Evolutionary conservation across 53 echinoderm and acorn worm genomes (phyloP), one percentile per base, ranked within the genome.

Genomic region (Astropecten irregularis): DNA sequence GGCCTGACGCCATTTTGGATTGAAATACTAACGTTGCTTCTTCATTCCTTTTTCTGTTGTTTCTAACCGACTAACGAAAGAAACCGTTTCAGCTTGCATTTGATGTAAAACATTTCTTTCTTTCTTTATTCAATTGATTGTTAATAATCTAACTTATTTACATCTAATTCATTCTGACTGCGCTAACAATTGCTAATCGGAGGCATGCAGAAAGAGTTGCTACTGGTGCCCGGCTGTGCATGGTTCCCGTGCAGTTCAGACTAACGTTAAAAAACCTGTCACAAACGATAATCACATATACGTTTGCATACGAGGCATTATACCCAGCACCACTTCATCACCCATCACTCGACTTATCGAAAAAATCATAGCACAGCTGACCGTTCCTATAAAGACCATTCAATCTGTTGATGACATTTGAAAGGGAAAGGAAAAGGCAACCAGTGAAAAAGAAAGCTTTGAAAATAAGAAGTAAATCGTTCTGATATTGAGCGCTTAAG

Each of bases 91-190:
- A n/a, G n/a, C n/a, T n/a, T n/a, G n/a, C n/a, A n/a, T n/a, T n/a
- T n/a, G n/a, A n/a, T n/a, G n/a, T n/a, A n/a, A n/a, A n/a, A n/a
- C 52, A 23, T 36, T 57, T 23, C 0, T 57, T 56, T 7, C 29
- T 69, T 49, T 22, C 9, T 36, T 37, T 73, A 20, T 10, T 54
- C 52, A 18, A 34, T 23, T 56, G 33, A n/a, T n/a, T 26, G 40
- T 58, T 74, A 74, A 74, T 51, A 74, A 36, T 37, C 11, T 64
- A 64, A 64, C 64, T n/a, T n/a, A n/a, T n/a, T n/a, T n/a, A n/a
- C n/a, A n/a, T n/a, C n/a, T n/a, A n/a, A n/a, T n/a, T n/a, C n/a
- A n/a, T n/a, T n/a, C n/a, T n/a, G n/a, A n/a, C n/a, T n/a, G n/a
- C n/a, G n/a, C n/a, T n/a, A n/a, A n/a, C n/a, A n/a, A n/a, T n/a